Evolutionary conservation across 2,113 vertebrate species (phyloP).

Genomic region (Lynx canadensis): DNA sequence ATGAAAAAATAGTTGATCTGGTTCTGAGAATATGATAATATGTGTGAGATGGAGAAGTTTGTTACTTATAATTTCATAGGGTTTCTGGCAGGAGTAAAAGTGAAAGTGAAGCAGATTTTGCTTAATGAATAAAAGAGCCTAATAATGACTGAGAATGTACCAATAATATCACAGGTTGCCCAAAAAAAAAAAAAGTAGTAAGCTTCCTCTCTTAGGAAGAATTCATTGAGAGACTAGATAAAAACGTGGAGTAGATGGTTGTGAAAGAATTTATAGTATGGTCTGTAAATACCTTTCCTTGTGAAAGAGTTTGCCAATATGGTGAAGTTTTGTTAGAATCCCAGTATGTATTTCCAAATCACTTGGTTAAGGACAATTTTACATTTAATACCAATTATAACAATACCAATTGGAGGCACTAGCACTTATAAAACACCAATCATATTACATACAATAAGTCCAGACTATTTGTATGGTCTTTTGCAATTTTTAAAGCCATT

Average conservation of each 20-base stretch:
- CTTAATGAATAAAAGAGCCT: neutral
- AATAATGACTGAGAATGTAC: neutral
- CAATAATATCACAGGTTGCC: neutral
- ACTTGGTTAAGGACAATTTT: neutral
- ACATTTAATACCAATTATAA: neutral
- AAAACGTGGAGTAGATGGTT: neutral
- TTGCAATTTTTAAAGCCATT: neutral
- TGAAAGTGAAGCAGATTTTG: neutral
- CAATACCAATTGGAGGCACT: neutral
- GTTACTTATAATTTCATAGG: neutral
- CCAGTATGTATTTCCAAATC: neutral
- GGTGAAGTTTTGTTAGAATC: neutral
- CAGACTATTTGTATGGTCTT: neutral
- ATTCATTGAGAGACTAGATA: neutral
- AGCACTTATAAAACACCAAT: neutral
- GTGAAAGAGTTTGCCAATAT: neutral
- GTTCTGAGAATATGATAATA: neutral
- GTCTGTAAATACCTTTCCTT: neutral
- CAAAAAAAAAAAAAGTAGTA: neutral
- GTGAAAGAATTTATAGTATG: neutral
- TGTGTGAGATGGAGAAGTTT: neutral
- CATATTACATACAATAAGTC: neutral
- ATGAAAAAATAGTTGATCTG: neutral
- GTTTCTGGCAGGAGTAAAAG: neutral
- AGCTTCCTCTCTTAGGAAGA: neutral